Evolutionary conservation across 2,797 vertebrate genomes (phyloP).

Genomic region (Diplodus puntazzo): DNA sequence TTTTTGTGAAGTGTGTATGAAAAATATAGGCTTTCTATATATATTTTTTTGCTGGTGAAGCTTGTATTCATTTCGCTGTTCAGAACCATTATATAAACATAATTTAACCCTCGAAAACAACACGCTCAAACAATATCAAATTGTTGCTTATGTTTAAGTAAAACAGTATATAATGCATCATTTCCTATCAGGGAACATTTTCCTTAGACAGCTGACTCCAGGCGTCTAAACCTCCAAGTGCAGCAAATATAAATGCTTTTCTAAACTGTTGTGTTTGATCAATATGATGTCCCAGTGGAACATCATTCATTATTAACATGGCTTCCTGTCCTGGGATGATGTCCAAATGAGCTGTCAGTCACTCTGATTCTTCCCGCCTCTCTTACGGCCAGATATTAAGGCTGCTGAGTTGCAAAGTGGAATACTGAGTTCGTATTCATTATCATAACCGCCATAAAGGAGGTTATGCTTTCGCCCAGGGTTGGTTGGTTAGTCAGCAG

Average conservation of each 20-base stretch:
- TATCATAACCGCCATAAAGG: not conserved
- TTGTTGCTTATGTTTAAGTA: not conserved
- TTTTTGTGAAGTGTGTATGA: not conserved
- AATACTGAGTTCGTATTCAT: not conserved
- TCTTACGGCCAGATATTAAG: not conserved
- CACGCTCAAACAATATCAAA: not conserved
- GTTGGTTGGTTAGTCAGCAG: too few relatives aligned
- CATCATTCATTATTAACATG: slow-evolving; percentile 33
- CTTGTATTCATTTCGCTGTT: not conserved
- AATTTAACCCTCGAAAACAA: not conserved
- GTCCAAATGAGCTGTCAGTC: slow-evolving; percentile 17
- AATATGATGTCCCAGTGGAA: not conserved
- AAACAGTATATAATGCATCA: not conserved
- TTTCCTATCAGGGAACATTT: not conserved
- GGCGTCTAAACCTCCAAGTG: not conserved
- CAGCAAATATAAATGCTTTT: not conserved
- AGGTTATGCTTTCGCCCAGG: too few relatives aligned
- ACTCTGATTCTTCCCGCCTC: slow-evolving; percentile 4
- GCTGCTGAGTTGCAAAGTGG: not conserved
- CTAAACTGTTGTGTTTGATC: not conserved
- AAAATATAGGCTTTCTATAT: not conserved
- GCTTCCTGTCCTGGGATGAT: slow-evolving; percentile 27
- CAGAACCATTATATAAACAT: not conserved
- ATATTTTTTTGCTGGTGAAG: not conserved
- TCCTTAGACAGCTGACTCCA: not conserved